Evolutionary conservation across 92 coral and sea anemone genomes (phyloP), one percentile per base, ranked within the genome.

Genomic region (Porites lobata): DNA sequence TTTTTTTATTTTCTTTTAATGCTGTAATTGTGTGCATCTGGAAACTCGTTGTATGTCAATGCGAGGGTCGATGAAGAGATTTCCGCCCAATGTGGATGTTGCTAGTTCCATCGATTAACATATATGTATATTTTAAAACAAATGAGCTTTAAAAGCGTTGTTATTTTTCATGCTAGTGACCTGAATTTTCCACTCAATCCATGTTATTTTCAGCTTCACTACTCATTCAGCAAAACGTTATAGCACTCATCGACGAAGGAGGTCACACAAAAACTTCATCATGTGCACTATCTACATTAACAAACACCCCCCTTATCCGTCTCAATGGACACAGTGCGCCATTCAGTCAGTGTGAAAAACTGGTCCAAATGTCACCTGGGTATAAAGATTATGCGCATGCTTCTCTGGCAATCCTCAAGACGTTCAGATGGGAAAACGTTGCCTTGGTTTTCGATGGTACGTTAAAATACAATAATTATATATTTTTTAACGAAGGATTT

Each of bases 321-420:
- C 75, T 90, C 78, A 80, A 51, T 78, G 81, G 87, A 1, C 14
- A 21, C 47, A 32, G 59, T 1, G 4, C 50, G 6, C 24, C 71
- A 7, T 68, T 50, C 13, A 80, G 79, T 0, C 84, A 69, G 56
- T 87, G 92, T 64, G 73, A 87, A n/a, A 47, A 87, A 20, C 75
- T 76, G 29, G 68, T 93, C 20, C 81, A 88, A 47, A 50, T 93
- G 94, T 80, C 91, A 38, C 77, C 94, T 14, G 79, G 65, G 21
- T 81, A 93, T 66, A 63, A 21, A 51, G 81, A 62, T 22, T 91
- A 78, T 72, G 89, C 92, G 6, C 69, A 47, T 9, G 92, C 94
- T 18, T 68, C 86, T 2, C 77, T 92, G 56, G 90, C 77, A 11
- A 47, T 92, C 3, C 52, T 92, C 72, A 78, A 63, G 15, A 50